Conservation (phyloP, 2,797 vertebrate species). For the Xerus rutilus region DNA sequence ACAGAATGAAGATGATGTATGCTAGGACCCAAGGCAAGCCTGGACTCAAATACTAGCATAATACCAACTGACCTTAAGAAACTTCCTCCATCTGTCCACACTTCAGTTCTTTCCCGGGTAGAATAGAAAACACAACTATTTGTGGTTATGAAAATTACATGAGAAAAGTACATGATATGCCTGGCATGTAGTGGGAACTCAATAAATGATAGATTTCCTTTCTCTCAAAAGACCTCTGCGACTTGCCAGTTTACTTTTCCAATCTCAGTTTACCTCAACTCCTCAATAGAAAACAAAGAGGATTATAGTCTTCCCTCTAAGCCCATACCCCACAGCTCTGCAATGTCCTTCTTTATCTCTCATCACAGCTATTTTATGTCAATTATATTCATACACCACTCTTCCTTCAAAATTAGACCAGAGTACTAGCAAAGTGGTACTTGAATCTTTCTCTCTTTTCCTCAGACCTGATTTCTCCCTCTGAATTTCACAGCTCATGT, state of each 20-base stretch:
- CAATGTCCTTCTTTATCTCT: neutral
- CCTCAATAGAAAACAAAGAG: neutral
- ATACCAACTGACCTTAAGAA: neutral
- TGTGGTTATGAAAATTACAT: constrained; percentile 1
- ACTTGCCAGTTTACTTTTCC: neutral
- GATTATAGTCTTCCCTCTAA: neutral
- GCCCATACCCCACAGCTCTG: neutral
- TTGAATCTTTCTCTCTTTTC: neutral
- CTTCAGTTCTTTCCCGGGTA: neutral
- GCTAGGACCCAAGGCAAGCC: neutral
- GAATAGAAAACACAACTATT: neutral
- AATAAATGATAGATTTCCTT: neutral
- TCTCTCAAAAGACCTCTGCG: neutral
- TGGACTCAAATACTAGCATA: neutral
- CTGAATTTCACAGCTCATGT: neutral
- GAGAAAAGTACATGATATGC: neutral
- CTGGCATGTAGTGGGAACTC: neutral
- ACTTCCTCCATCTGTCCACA: neutral
- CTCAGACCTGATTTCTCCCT: neutral
- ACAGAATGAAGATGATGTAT: neutral
- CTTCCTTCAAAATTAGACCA: constrained; percentile 7
- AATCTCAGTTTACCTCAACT: neutral
- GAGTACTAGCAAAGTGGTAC: neutral
- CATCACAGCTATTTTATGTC: neutral
- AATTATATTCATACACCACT: neutral